Conservation (phyloP, 2,797 vertebrate genomes). For the Clamator glandarius region DNA sequence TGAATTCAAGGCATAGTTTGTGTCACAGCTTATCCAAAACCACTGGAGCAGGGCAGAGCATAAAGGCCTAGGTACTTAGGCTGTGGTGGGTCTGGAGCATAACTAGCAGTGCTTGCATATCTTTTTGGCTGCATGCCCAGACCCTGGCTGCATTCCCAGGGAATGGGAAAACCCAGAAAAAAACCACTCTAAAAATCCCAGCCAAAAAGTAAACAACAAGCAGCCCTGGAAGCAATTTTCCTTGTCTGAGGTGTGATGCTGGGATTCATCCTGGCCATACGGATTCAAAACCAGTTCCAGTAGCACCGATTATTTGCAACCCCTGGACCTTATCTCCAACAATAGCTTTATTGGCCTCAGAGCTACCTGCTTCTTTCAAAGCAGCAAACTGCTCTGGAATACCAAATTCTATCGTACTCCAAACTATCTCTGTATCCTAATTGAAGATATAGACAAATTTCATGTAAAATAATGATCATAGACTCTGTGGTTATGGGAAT, state of each 20-base stretch:
- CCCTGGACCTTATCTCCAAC: background rate
- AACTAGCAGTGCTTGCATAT: background rate
- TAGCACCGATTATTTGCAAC: no score
- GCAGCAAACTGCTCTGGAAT: background rate
- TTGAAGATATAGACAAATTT: background rate
- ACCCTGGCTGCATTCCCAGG: background rate
- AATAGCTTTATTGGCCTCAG: background rate
- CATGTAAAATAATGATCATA: background rate
- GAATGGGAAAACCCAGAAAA: background rate
- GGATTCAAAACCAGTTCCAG: background rate
- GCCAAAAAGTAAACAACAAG: background rate
- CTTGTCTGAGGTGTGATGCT: background rate
- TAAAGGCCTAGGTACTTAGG: background rate
- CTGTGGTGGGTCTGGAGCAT: background rate
- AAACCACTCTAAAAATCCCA: background rate
- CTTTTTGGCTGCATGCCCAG: background rate
- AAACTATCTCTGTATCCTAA: background rate
- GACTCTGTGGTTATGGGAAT: background rate
- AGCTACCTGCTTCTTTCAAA: background rate
- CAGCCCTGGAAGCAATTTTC: background rate
- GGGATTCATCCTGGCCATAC: background rate
- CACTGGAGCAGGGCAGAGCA: background rate
- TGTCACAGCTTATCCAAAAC: background rate
- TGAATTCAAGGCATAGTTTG: background rate
- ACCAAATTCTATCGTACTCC: background rate